Evolutionary conservation across 2,888 invertebrate species (phyloP).

Genomic region (Mythimna loreyi): DNA sequence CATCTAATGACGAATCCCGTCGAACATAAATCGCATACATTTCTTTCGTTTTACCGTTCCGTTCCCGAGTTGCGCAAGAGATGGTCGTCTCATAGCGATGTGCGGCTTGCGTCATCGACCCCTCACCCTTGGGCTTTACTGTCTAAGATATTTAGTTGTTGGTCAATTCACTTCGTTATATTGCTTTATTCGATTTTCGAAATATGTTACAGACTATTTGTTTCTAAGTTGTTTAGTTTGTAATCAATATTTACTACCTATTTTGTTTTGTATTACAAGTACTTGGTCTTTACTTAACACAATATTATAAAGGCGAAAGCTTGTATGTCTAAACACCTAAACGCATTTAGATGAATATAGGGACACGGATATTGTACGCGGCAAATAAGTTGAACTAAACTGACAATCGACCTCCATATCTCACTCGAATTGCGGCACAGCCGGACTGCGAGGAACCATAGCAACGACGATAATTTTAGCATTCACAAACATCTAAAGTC

Average conservation of each 20-base stretch:
- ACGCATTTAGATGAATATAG: too few species aligned
- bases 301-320: too few species aligned
- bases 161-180: neutral
- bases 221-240: neutral
- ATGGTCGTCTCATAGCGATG: conserved; percentile 59
- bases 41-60: conserved; percentile 41
- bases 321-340: too few species aligned
- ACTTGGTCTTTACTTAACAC: neutral
- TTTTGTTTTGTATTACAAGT: neutral
- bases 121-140: conserved; percentile 50
- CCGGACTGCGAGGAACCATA: too few species aligned
- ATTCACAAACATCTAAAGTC: too few species aligned
- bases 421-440: too few species aligned
- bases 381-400: too few species aligned
- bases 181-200: conserved; percentile 11
- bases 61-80: conserved; percentile 56
- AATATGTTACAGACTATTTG: too few species aligned
- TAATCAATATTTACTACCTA: neutral
- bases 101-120: conserved; percentile 50
- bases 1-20: too few species aligned
- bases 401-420: too few species aligned
- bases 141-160: neutral
- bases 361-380: too few species aligned
- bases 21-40: conserved; percentile 56
- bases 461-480: too few species aligned